Base-by-base conservation (phyloP, 1,140 invertebrate genomes). In the Tetraneura akinire region DNA sequence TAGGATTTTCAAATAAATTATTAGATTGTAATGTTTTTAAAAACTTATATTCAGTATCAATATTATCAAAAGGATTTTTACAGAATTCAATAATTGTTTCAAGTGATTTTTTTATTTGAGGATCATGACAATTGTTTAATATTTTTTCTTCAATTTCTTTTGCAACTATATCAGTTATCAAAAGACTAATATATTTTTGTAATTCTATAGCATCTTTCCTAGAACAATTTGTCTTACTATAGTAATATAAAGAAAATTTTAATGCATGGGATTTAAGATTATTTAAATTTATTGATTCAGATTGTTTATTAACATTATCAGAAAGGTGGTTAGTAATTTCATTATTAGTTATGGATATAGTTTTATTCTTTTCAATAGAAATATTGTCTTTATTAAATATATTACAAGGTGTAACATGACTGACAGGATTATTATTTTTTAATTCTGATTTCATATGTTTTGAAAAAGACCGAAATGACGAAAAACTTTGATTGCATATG, bases 241-340 rank as follows among this genome's bases (percentile, higher is more conserved):
- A 45, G 42, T 45, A 45, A 45, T 45, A 45, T 45, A 45, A 45
- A 45, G 42, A 45, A 45, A 45, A 45, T 45, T 45, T 45, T 45
- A 45, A 45, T 45, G 42, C 42, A 6, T 45, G 42, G 42, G 42
- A 6, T 45, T 62, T 62, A 29, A 29, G 16, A 11, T 26, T 13
- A 62, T 62, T 29, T 4, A 62, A 16, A 62, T 62, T 29, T 62
- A 62, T 62, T 29, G 29, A n/a, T n/a, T n/a, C n/a, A n/a, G n/a
- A n/a, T n/a, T n/a, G 29, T 4, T 62, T 13, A 21, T 21, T 60
- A 60, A 21, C n/a, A 60, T 10, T 21, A 26, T 60, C 23, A 60
- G n/a, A 23, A 21, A 21, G 16, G 23, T 16, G 16, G 3, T 32
- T 1, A 62, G 14, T 29, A 29, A 11, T 29, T 62, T 62, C 29